These are phyloP conservation scores for Digitonthophagus gazella DNA, from an alignment of 2,888 invertebrate genomes.

Conservation along the genomic window DNA sequence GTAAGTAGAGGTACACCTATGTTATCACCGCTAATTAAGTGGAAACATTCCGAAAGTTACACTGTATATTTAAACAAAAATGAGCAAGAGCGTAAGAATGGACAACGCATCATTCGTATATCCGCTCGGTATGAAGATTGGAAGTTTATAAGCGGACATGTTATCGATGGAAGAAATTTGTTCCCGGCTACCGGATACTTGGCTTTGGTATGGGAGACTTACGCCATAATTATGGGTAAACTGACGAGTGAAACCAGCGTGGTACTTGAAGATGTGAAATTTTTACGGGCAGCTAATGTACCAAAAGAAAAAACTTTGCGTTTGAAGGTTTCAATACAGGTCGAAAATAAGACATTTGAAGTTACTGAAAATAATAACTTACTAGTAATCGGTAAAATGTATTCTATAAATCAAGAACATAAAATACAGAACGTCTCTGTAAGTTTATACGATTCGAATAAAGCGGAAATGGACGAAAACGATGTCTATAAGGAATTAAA, in stretches of 20 bases:
- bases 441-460: not conserved
- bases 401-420: conserved; percentile 33
- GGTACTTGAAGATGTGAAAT: conserved; percentile 59
- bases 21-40: conserved; percentile 78
- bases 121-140: conserved; percentile 64
- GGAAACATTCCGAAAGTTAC: conserved; percentile 84
- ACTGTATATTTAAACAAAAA: conserved; percentile 67
- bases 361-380: conserved; percentile 63
- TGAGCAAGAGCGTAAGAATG: conserved; percentile 65
- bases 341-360: conserved; percentile 41
- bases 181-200: conserved; percentile 63
- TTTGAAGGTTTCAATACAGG: conserved; percentile 37
- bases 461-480: conserved; percentile 34
- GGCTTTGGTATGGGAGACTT: conserved; percentile 55
- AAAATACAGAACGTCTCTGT: not conserved
- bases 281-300: conserved; percentile 59
- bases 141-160: conserved; percentile 75
- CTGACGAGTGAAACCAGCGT: conserved; percentile 53
- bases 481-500: conserved; percentile 68
- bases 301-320: conserved; percentile 46
- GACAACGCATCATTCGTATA: conserved; percentile 63
- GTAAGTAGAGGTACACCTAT: conserved; percentile 84
- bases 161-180: conserved; percentile 66
- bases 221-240: conserved; percentile 49
- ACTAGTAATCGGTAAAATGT: conserved; percentile 66